Base-by-base conservation (phyloP, 64 coral and sea anemone species). In the Montipora sp. region DNA sequence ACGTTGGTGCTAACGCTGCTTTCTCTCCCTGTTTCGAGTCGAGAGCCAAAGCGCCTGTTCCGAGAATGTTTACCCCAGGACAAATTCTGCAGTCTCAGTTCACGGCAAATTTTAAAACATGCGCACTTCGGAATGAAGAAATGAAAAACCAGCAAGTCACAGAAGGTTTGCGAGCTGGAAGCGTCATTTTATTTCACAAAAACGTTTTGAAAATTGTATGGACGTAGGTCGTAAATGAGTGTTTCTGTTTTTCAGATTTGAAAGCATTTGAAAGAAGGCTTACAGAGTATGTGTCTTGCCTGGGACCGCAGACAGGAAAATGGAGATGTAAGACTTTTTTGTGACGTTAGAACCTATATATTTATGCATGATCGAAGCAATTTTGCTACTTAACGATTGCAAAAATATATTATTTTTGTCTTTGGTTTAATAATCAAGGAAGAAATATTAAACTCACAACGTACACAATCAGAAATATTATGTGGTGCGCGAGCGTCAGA, bases 191-290 rank as follows among this genome's bases (percentile, higher is more conserved):
- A n/a, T n/a, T n/a, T n/a, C n/a, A n/a, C n/a, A n/a, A n/a, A n/a
- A 75, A 27, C 15, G 10, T 8, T 9, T 18, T 43, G 21, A 72
- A 51, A 63, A 80, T 43, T 50, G 69, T 5, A 0, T 14, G 70
- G 24, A 65, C 24, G 13, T 19, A 77, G 7, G 63, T 53, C 19
- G 78, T 70, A 80, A 5, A 65, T 90, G 16, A 13, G 9, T 84
- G 1, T 50, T 46, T 18, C 14, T 67, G 16, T 69, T 50, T 75
- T 88, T 51, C 51, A 99, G 98, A 99, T 90, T 87, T 99, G 50
- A 99, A 99, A 89, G 98, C 98, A 77, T 99, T 99, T 88, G 98
- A 99, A 69, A 88, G 98, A 60, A 90, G 98, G 48, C 76, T 99
- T 13, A 99, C 94, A 53, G 98, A 99, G 82, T 99, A 99, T 76